Evolutionary conservation across 2,113 vertebrate genomes (phyloP).

Genomic region (Ascaphus truei): DNA sequence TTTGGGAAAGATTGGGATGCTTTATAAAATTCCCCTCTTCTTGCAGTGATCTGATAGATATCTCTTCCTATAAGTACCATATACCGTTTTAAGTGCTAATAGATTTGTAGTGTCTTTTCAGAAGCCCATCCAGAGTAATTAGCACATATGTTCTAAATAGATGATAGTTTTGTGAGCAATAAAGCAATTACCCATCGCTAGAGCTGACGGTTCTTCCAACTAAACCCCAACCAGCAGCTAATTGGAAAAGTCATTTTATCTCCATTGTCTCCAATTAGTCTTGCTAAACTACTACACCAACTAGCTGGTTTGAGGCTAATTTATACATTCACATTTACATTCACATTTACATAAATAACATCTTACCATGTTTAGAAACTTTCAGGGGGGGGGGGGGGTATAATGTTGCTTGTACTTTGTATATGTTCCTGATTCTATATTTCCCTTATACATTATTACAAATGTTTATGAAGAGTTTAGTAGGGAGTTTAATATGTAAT

Average conservation of each 20-base stretch:
- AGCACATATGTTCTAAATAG: constrained; percentile 91
- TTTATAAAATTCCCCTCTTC: too few relatives aligned
- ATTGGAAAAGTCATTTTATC: constrained; percentile 84
- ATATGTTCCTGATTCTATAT: not conserved
- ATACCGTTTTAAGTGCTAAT: constrained; percentile 80
- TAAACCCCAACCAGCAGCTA: constrained; percentile 87
- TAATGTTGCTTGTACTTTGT: too few relatives aligned
- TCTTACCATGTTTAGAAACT: constrained; percentile 40
- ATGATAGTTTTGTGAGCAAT: constrained; percentile 94
- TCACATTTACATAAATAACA: constrained; percentile 48
- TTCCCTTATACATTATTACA: too few relatives aligned
- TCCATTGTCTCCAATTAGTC: constrained; percentile 85
- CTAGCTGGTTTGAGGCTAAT: constrained; percentile 69
- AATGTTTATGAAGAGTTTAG: too few relatives aligned
- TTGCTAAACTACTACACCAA: constrained; percentile 72
- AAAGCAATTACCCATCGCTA: constrained; percentile 90
- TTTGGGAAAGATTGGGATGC: too few relatives aligned
- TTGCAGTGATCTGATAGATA: too few relatives aligned
- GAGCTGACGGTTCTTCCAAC: constrained; percentile 85
- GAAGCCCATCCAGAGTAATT: constrained; percentile 87
- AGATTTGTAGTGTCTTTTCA: constrained; percentile 88
- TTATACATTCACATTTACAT: constrained; percentile 60
- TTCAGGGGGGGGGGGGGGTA: too few relatives aligned
- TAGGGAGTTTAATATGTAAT: too few relatives aligned
- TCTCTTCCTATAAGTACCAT: constrained; percentile 54